Percentiles rank a stretch among this genome's conserved stretches.
Conservation (phyloP, 2,113 vertebrate genomes). For the Boleophthalmus pectinirostris region DNA sequence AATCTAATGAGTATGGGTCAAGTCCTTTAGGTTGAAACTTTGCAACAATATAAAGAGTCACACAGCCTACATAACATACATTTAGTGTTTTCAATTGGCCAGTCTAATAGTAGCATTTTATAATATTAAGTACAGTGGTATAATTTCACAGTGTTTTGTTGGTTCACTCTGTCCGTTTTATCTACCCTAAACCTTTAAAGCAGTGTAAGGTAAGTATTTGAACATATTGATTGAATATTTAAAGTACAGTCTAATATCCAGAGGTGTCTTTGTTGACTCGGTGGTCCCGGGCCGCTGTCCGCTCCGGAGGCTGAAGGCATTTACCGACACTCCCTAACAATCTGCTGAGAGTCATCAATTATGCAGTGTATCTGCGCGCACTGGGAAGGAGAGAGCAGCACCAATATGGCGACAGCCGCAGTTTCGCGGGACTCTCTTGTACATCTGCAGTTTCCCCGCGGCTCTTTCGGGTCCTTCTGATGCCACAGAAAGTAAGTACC, state of each 20-base stretch:
- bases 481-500: constrained; percentile 79
- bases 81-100: background rate
- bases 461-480: constrained; percentile 81
- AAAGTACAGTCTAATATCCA: too few species aligned
- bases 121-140: background rate
- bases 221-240: background rate
- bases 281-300: constrained; percentile 63
- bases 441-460: constrained; percentile 81
- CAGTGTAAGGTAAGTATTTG: background rate
- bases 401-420: constrained; percentile 95
- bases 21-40: background rate
- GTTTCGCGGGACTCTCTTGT: constrained; percentile 84
- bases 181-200: background rate
- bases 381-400: constrained; percentile 83
- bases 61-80: background rate
- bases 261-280: constrained; percentile 48
- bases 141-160: background rate
- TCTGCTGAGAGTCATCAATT: constrained; percentile 89
- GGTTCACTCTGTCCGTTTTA: background rate
- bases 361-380: constrained; percentile 84
- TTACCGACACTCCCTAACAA: constrained; percentile 82
- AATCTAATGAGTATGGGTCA: background rate
- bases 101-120: background rate
- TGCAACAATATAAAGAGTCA: too few species aligned
- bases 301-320: constrained; percentile 68